Base-by-base conservation (phyloP, 2,113 vertebrate genomes). In the Zapornia atra region DNA sequence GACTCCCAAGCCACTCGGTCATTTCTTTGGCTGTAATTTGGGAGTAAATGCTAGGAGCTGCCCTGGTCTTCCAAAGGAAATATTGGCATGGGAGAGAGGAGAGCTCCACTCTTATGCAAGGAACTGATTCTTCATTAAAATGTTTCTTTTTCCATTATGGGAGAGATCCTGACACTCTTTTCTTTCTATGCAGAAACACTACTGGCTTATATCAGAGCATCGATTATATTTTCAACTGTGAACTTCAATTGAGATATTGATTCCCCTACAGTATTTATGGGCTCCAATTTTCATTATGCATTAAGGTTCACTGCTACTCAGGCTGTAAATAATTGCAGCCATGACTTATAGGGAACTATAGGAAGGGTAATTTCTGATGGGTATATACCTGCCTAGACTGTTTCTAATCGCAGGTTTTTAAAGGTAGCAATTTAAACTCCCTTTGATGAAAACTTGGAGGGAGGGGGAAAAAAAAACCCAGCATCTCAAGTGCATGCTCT, bases 221-320 rank as follows among this genome's bases (percentile, higher is more conserved):
- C 66, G 94, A 94, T 81, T 81, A 18, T 36, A 53, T 71, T 80
- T 92, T 93, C 87, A 90, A 15, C 76, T 84, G 72, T 71, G 64
- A 90, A 92, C 68, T 94, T 71, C 88, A 83, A 20, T 2, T 83
- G 90, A 93, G 34, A 19, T 66, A 95, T 83, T 60, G 76, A 90
- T 93, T 90, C 48, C 90, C 60, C 82, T 88, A 80, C 64, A 88
- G 86, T 70, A 90, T 94, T 90, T 73, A 77, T 26, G 34, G 65
- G 51, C 72, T 92, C 66, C 56, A 34, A 81, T 90, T 66, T 94
- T 90, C 72, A 96, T 81, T 88, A 84, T 29, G 64, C 77, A 78
- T 88, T 80, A 82, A 85, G 90, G 75, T 77, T 93, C 53, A 56
- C 60, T 86, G 72, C 83, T 93, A 76, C 46, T 40, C 64, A 86